Base-by-base conservation (phyloP, 2,113 vertebrate species). In the Eubucco bourcierii region DNA sequence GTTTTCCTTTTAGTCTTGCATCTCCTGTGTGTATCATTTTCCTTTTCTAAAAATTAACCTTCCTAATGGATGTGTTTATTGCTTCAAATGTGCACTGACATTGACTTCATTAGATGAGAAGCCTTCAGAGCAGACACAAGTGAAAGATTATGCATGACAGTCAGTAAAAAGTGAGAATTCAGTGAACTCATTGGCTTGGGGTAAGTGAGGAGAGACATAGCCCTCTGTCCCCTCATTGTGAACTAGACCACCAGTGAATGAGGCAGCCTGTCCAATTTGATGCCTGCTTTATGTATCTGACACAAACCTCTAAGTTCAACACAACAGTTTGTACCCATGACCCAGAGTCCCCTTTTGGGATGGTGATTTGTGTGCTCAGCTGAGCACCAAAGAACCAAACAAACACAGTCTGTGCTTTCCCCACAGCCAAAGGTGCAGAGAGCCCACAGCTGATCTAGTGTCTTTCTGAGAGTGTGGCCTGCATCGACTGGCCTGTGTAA, bases 151-250 rank as follows among this genome's bases (percentile, higher is more conserved):
- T 27, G 33, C 25, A 8, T 25, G 58, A 25, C 64, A 76, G 24
- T 5, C 27, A 59, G 20, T 37, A 82, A 65, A 82, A 80, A 18
- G 18, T 46, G 64, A 66, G 64, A 90, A 76, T 76, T 70, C 13
- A 29, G 59, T 59, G 55, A 56, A 24, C 17, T 60, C 1, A 5
- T 10, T 0, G 2, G 13, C 18, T 31, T 58, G 55, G 17, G 58
- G 6, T 58, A 47, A 27, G 28, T 0, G 0, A 78, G 59, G 33
- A 67, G 41, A 39, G 9, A 3, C 7, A 7, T 5, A 67, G 41
- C 31, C 33, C 50, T 84, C 66, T 71, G 3, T 27, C 10, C 12
- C 87, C 50, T 39, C 34, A 5, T 28, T 25, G 20, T 39, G 67
- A 65, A 50, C 15, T 74, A 58, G 78, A 25, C 25, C 27, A 68